Evolutionary conservation across 2,113 vertebrate genomes (phyloP).

Genomic region (Elanoides forficatus): DNA sequence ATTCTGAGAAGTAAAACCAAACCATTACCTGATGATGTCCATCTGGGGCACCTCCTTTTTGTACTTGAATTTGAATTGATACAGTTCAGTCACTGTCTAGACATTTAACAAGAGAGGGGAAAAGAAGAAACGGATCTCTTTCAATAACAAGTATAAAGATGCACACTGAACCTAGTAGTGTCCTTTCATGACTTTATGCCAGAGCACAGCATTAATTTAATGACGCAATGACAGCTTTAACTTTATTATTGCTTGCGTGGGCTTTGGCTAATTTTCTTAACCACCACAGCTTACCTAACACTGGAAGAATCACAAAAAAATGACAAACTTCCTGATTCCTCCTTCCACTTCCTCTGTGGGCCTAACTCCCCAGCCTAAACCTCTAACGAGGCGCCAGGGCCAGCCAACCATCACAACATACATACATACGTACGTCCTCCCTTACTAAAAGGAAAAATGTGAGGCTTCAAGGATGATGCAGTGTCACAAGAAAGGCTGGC

Average conservation of each 20-base stretch:
- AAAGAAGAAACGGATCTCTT: slow-evolving; percentile 1
- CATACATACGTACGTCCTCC: fast-evolving
- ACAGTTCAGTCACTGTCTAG: slow-evolving; percentile 90
- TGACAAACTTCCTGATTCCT: not conserved
- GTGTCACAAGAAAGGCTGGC: not conserved
- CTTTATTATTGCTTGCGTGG: not conserved
- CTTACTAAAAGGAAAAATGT: not conserved
- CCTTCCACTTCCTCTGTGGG: not conserved
- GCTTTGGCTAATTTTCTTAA: not conserved
- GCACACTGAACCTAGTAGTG: not conserved
- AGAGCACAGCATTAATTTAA: not conserved
- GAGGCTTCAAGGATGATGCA: not conserved
- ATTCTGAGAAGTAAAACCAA: not conserved
- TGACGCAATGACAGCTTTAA: not conserved
- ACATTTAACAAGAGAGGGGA: slow-evolving; percentile 37
- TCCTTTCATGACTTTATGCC: not conserved
- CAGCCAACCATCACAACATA: not conserved
- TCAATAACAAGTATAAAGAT: not conserved
- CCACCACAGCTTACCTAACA: not conserved
- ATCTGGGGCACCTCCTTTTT: slow-evolving; percentile 76
- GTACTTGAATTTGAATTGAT: slow-evolving; percentile 92
- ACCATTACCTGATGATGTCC: slow-evolving; percentile 85
- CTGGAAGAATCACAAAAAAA: not conserved
- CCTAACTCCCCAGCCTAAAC: not conserved
- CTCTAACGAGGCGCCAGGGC: not conserved